phyloP scores from a whole-genome alignment of 37 sponge, comb jelly and placozoan genomes.

The Haliclona indistincta region DNA sequence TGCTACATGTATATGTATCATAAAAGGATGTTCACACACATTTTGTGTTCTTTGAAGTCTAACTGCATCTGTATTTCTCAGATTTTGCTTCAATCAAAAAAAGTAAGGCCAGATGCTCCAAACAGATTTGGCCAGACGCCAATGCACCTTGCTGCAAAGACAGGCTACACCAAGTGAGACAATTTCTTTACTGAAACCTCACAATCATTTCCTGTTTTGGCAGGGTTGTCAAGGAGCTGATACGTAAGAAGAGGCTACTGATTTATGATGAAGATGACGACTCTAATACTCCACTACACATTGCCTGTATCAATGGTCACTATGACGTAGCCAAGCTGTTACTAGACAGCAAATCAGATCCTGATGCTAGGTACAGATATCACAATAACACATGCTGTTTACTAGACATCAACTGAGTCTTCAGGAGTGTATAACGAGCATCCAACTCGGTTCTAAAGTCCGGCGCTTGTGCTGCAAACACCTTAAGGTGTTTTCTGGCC shows the following conservation, averaged over 20 bases:
- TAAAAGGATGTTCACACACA: background rate
- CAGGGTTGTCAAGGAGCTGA: slow-evolving; percentile 38
- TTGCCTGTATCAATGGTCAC: slow-evolving; percentile 83
- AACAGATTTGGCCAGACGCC: slow-evolving; percentile 88
- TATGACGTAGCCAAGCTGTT: slow-evolving; percentile 50
- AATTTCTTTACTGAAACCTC: background rate
- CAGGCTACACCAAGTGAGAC: slow-evolving; percentile 69
- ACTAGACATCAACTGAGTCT: too few species aligned
- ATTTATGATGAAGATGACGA: slow-evolving; percentile 89
- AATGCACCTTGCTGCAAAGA: slow-evolving; percentile 72
- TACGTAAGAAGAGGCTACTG: slow-evolving; percentile 17
- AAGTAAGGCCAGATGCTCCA: slow-evolving; percentile 52
- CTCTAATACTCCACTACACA: slow-evolving; percentile 88
- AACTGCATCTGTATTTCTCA: background rate
- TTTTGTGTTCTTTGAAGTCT: too few species aligned
- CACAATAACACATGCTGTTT: background rate
- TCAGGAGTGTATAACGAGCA: too few species aligned
- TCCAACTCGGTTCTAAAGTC: too few species aligned
- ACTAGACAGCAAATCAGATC: slow-evolving; percentile 63
- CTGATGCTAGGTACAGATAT: slow-evolving; percentile 66
- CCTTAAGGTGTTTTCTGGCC: too few species aligned
- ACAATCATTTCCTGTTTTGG: background rate
- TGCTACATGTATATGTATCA: background rate
- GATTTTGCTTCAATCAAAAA: slow-evolving; percentile 15
- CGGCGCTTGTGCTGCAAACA: too few species aligned